Evolutionary conservation across 2,888 invertebrate genomes (phyloP), one percentile per base, ranked within the genome.

Genomic region (Girardia tigrina): DNA sequence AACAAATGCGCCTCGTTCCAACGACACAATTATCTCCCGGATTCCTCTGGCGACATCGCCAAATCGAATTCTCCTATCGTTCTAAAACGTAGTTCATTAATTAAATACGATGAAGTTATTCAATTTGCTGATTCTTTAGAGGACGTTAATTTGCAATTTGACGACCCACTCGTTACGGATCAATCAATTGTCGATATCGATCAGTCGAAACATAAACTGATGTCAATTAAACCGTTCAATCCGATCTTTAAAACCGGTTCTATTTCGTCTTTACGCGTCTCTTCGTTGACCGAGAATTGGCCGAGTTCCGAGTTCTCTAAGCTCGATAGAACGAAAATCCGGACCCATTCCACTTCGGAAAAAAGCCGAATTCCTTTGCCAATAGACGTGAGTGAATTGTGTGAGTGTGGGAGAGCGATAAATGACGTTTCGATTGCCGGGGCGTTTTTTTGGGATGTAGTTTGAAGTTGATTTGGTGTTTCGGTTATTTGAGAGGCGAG

Each of bases 71-170:
- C 56, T 56, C 56, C 56, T n/a, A 56, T 56, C n/a, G 23, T 56
- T 2, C n/a, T 56, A 56, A 56, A 56, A 56, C 56, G 56, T 56
- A 56, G 56, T 56, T 56, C 56, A 56, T 56, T 56, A 56, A 56
- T 56, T 56, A 56, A 56, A 56, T 56, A 56, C 56, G 56, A 56
- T 56, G 56, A 56, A 20, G 56, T 56, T 56, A 56, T 56, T 56
- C 56, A n/a, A 20, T 56, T 56, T 56, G 56, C 56, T 56, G 56
- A 56, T 56, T 56, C 56, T 56, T 56, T 56, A 56, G 56, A 56
- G 23, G 56, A 56, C n/a, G 56, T 56, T 6, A 56, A n/a, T 56
- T 20, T 56, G n/a, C n/a, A 56, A 56, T n/a, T 56, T n/a, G 23
- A 56, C n/a, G 56, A 56, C 4, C 20, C n/a, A 56, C n/a, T 20